Evolutionary conservation across 2,888 invertebrate genomes (phyloP).

Genomic region (Rhabditoides inermis): DNA sequence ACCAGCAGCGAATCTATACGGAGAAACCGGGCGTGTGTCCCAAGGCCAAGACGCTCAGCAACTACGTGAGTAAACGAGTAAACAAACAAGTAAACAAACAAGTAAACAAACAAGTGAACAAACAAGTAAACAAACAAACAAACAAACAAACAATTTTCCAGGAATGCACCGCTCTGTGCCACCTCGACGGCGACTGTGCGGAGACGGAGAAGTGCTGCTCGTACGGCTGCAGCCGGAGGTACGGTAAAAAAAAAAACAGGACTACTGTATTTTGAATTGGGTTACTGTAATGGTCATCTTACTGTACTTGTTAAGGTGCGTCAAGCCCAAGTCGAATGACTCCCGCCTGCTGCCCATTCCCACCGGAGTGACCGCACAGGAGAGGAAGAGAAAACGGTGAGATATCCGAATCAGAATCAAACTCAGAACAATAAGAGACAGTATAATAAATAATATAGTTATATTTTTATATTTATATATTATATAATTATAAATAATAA

Average conservation of each 20-base stretch:
- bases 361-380: conserved; percentile 36
- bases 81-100: neutral
- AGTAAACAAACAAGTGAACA: neutral
- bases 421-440: neutral
- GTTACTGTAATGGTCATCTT: too few species aligned
- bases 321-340: conserved; percentile 13
- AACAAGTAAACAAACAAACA: neutral
- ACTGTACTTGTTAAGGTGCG: too few species aligned
- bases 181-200: conserved; percentile 52
- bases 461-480: too few species aligned
- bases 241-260: too few species aligned
- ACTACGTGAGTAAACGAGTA: conserved; percentile 18
- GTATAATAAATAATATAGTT: too few species aligned
- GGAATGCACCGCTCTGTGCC: conserved; percentile 53
- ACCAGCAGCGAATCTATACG: conserved; percentile 46
- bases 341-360: conserved; percentile 40
- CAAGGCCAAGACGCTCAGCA: conserved; percentile 20
- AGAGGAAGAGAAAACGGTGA: conserved; percentile 42
- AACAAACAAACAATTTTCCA: conserved; percentile 8
- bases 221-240: conserved; percentile 41
- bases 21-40: conserved; percentile 54
- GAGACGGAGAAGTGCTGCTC: conserved; percentile 53
- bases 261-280: too few species aligned
- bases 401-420: neutral
- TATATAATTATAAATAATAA: too few species aligned